A percentile compares a stretch with the other conserved stretches of the same genome.
Conservation (phyloP, 1,140 invertebrate species). For the Goniozus legneri region DNA sequence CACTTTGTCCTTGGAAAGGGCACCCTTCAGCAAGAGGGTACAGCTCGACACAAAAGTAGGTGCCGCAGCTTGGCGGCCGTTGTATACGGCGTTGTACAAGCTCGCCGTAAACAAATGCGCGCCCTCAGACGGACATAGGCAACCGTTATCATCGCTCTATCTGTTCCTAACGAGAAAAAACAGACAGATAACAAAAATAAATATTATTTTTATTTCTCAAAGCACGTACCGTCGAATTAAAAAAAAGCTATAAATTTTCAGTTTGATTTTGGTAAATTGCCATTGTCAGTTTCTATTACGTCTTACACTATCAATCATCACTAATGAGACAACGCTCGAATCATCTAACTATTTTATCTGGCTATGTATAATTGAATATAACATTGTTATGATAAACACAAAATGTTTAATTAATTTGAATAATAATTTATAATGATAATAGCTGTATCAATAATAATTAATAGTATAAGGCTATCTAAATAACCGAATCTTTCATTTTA, state of each 20-base stretch:
- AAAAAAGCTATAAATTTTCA: no score
- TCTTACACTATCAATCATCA: no score
- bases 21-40: conserved; percentile 47
- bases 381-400: conserved; percentile 49
- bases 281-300: no score
- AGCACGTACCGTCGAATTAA: no score
- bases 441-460: conserved; percentile 36
- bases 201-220: no score
- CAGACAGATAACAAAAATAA: no score
- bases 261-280: no score
- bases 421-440: conserved; percentile 20
- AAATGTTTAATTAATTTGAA: conserved; percentile 42
- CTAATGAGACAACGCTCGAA: no score
- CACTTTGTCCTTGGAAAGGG: conserved; percentile 78
- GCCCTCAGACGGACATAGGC: conserved; percentile 35
- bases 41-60: conserved; percentile 63
- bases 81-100: conserved; percentile 81
- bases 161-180: no score
- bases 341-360: no score
- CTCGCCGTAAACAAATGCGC: conserved; percentile 58
- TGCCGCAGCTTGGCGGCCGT: conserved; percentile 80
- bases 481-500: conserved; percentile 14
- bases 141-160: no score
- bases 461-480: conserved; percentile 42
- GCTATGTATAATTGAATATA: conserved; percentile 42